Evolutionary conservation across 2,888 invertebrate species (phyloP).

Genomic region (Julus scandinavius): DNA sequence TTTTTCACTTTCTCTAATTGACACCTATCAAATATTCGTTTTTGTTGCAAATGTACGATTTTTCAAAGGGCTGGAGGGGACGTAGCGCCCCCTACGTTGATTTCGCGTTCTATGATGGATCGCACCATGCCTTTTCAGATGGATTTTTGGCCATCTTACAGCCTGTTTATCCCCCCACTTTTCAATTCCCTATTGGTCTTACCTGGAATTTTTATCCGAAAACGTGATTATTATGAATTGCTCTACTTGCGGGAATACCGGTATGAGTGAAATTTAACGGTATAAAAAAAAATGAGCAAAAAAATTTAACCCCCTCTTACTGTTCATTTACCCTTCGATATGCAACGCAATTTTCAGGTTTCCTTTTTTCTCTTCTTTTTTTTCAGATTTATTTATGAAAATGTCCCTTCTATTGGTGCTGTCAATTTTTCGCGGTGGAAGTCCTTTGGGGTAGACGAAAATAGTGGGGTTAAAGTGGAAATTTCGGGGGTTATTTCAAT

Average conservation of each 20-base stretch:
- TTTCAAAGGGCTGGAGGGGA: neutral
- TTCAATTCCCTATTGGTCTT: neutral
- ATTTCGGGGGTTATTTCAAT: slow-evolving; percentile 45
- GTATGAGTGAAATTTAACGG: slow-evolving; percentile 8
- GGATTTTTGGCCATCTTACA: neutral
- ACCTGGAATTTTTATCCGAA: slow-evolving; percentile 1
- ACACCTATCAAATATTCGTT: slow-evolving; percentile 7
- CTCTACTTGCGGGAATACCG: slow-evolving; percentile 11
- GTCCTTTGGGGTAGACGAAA: slow-evolving; percentile 25
- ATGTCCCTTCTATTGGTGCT: slow-evolving; percentile 35
- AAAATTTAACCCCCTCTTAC: slow-evolving; percentile 25
- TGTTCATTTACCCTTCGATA: slow-evolving; percentile 13
- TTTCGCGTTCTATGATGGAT: neutral
- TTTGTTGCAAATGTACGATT: neutral
- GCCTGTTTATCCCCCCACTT: slow-evolving; percentile 28
- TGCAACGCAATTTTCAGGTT: slow-evolving; percentile 20
- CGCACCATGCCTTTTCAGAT: neutral
- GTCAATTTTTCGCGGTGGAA: slow-evolving; percentile 28
- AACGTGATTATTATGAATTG: neutral
- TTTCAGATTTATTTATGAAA: slow-evolving; percentile 4
- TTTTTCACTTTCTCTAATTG: neutral
- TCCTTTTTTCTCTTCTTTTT: neutral
- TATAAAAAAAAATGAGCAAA: neutral
- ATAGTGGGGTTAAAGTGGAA: slow-evolving; percentile 46
- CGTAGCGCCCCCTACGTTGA: neutral